phyloP scores from a whole-genome alignment of 2,888 invertebrate genomes.

The Andrena marginata region DNA sequence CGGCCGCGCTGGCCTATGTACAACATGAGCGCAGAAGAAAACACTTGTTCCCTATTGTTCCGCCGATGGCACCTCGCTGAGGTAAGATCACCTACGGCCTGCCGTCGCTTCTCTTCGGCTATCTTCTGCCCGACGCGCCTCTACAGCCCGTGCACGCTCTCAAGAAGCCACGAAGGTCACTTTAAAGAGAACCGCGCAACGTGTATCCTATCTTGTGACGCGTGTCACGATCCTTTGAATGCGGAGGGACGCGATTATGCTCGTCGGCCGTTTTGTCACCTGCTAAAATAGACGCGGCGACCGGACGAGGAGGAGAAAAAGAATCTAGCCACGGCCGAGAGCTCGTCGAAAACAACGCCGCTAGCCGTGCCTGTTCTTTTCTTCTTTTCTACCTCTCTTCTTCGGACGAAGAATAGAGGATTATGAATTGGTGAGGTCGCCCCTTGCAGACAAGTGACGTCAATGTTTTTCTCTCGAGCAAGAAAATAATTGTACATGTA shows the following conservation, averaged over 20 bases:
- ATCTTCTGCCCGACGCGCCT: conserved; percentile 14
- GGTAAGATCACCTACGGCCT: conserved; percentile 49
- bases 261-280: conserved; percentile 17
- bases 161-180: conserved; percentile 41
- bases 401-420: conserved; percentile 9
- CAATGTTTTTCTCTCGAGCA: neutral
- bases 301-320: neutral
- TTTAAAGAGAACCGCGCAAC: neutral
- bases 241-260: conserved; percentile 22
- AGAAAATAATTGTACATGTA: neutral
- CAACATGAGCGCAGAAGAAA: conserved; percentile 50
- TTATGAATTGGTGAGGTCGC: conserved; percentile 14
- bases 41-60: conserved; percentile 64
- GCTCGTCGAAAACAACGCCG: conserved; percentile 13
- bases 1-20: conserved; percentile 22
- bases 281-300: conserved; percentile 29
- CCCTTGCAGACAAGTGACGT: neutral
- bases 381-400: neutral
- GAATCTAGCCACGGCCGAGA: neutral
- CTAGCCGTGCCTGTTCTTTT: neutral
- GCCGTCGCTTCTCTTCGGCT: conserved; percentile 29
- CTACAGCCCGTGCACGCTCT: neutral
- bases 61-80: conserved; percentile 46
- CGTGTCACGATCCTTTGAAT: conserved; percentile 30
- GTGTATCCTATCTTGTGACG: conserved; percentile 12